Evolutionary conservation across 2,797 vertebrate genomes (phyloP).

Genomic region (Ficedula albicollis): DNA sequence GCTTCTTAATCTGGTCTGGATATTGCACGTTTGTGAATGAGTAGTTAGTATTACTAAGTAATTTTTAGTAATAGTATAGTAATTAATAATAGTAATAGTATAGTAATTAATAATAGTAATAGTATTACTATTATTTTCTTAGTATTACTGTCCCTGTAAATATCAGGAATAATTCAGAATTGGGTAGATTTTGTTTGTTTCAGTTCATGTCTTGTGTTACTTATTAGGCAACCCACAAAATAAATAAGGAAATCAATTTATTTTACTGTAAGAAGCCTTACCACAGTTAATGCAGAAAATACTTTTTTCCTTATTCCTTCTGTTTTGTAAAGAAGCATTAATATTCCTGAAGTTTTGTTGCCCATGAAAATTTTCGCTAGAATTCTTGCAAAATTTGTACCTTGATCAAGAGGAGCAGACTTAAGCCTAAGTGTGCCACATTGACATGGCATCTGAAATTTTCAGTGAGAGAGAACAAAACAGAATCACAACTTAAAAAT

Average conservation of each 20-base stretch:
- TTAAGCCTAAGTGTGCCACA: not conserved
- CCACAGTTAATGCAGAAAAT: not conserved
- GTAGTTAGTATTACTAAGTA: too few relatives aligned
- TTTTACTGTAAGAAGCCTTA: not conserved
- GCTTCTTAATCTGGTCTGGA: not conserved
- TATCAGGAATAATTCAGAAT: not conserved
- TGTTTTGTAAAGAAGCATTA: not conserved
- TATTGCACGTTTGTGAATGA: not conserved
- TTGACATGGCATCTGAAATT: not conserved
- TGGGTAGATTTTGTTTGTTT: not conserved
- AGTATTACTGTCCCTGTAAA: not conserved
- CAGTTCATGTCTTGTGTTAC: not conserved
- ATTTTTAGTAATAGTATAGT: too few relatives aligned
- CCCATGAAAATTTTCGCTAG: not conserved
- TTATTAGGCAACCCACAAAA: not conserved
- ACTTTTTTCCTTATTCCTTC: not conserved
- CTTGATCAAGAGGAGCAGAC: not conserved
- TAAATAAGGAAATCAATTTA: not conserved
- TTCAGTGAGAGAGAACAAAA: not conserved
- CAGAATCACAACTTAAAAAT: not conserved
- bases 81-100: too few relatives aligned
- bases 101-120: too few relatives aligned
- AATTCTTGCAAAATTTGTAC: not conserved
- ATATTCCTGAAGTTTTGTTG: not conserved
- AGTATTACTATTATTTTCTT: not conserved